Percentiles rank a stretch among this genome's conserved stretches.
Evolutionary conservation across 35 echinoderm and acorn worm species (phyloP).

Genomic region (Hemicentrotus pulcherrimus): DNA sequence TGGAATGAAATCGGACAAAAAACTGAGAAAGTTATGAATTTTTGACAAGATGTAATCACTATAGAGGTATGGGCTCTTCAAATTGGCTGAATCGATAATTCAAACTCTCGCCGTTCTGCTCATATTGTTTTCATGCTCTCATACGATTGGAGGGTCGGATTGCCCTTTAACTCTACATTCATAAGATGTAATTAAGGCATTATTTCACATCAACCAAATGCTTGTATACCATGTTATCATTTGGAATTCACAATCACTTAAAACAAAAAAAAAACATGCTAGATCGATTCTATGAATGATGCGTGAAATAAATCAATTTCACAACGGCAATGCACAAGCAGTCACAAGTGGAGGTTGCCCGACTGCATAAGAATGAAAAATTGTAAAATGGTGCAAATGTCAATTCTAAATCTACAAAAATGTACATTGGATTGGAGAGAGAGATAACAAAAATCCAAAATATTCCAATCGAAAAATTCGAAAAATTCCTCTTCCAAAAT

Average conservation of each 20-base stretch:
- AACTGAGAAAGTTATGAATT: not conserved
- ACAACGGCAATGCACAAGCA: not conserved
- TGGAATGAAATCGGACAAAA: not conserved
- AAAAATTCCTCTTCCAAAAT: slow-evolving; percentile 7
- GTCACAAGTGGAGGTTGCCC: slow-evolving; percentile 50
- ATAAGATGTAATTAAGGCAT: slow-evolving; percentile 15
- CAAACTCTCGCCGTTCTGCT: too few species aligned
- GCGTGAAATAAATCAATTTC: slow-evolving; percentile 10
- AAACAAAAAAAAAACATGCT: slow-evolving; percentile 40
- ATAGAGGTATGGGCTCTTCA: too few species aligned
- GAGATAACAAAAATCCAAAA: slow-evolving; percentile 34
- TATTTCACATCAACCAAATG: slow-evolving; percentile 11
- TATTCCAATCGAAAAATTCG: slow-evolving; percentile 25
- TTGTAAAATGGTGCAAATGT: slow-evolving; percentile 44
- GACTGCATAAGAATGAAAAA: slow-evolving; percentile 50
- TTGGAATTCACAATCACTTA: slow-evolving; percentile 33
- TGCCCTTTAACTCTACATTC: not conserved
- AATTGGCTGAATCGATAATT: too few species aligned
- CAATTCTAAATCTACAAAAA: slow-evolving; percentile 50
- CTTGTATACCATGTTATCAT: not conserved
- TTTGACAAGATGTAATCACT: too few species aligned
- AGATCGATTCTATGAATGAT: slow-evolving; percentile 47
- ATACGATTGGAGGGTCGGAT: not conserved
- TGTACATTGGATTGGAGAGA: slow-evolving; percentile 48
- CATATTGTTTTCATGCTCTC: not conserved